phyloP scores from a whole-genome alignment of 2,888 invertebrate species.

The Himalopsyche tibetana region DNA sequence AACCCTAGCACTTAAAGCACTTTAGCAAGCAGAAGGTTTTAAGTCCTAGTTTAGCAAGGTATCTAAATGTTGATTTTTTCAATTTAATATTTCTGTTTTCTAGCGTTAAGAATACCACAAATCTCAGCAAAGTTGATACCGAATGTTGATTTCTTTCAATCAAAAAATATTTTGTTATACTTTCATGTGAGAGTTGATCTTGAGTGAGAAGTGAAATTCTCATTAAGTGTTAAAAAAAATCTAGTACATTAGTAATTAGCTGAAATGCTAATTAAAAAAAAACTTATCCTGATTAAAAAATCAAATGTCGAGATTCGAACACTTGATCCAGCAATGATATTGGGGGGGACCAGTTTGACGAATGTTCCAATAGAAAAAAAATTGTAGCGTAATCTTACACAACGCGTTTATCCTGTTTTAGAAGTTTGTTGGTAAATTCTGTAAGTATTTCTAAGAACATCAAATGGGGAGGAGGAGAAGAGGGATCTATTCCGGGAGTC shows the following conservation, averaged over 20 bases:
- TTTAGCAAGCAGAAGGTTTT: neutral
- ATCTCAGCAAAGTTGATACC: too few species aligned
- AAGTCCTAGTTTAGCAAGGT: neutral
- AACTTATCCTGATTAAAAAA: neutral
- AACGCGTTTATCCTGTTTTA: constrained; percentile 97
- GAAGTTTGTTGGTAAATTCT: constrained; percentile 96
- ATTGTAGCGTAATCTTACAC: constrained; percentile 76
- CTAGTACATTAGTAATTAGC: neutral
- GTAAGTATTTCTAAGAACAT: constrained; percentile 96
- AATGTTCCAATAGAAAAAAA: too few species aligned
- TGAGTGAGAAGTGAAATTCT: too few species aligned
- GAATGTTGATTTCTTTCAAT: too few species aligned
- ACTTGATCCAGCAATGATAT: too few species aligned
- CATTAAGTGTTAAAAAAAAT: too few species aligned
- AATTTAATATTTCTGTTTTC: neutral
- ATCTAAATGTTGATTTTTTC: neutral
- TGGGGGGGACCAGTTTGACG: too few species aligned
- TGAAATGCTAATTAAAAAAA: neutral
- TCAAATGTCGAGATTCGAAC: too few species aligned
- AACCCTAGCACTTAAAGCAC: neutral
- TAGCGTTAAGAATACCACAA: too few species aligned
- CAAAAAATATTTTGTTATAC: too few species aligned
- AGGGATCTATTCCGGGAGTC: constrained; percentile 83
- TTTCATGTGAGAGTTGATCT: too few species aligned
- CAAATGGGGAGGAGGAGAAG: constrained; percentile 90